Percentiles rank a stretch among this genome's conserved stretches.
Conservation (phyloP, 2,113 vertebrate species). For the Brachyhypopomus occidentalis region DNA sequence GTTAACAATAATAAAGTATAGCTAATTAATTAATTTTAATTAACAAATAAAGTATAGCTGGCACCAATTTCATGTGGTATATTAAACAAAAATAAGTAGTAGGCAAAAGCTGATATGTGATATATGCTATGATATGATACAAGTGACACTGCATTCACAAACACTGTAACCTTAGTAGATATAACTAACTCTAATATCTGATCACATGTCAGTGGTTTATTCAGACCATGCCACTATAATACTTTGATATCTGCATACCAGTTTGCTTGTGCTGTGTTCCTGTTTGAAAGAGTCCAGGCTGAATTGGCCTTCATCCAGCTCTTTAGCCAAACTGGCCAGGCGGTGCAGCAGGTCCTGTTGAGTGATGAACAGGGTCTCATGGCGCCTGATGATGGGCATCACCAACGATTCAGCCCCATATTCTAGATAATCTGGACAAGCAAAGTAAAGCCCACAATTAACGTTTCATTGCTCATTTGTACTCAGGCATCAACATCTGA, state of each 20-base stretch:
- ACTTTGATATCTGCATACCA: constrained; percentile 48
- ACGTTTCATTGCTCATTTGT: neutral
- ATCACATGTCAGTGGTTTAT: neutral
- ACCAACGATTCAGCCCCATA: constrained; percentile 57
- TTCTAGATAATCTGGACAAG: constrained; percentile 57
- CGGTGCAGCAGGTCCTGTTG: constrained; percentile 69
- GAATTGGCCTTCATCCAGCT: constrained; percentile 64
- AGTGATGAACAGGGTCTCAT: constrained; percentile 67
- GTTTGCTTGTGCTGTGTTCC: constrained; percentile 67
- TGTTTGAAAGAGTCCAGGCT: constrained; percentile 66
- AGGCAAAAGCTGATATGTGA: too few species aligned
- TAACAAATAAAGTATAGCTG: constrained; percentile 33
- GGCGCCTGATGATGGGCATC: constrained; percentile 69
- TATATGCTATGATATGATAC: too few species aligned
- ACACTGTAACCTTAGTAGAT: too few species aligned
- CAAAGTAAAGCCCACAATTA: constrained; percentile 1
- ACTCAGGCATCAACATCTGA: constrained; percentile 69
- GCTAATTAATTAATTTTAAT: neutral
- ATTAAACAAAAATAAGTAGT: neutral
- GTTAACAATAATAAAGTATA: constrained; percentile 36
- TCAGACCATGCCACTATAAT: too few species aligned
- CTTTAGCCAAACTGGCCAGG: constrained; percentile 63
- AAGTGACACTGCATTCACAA: too few species aligned
- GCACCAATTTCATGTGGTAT: neutral
- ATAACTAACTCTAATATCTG: neutral